phyloP scores from a whole-genome alignment of 2,888 invertebrate genomes.

The Morpho deidamia region DNA sequence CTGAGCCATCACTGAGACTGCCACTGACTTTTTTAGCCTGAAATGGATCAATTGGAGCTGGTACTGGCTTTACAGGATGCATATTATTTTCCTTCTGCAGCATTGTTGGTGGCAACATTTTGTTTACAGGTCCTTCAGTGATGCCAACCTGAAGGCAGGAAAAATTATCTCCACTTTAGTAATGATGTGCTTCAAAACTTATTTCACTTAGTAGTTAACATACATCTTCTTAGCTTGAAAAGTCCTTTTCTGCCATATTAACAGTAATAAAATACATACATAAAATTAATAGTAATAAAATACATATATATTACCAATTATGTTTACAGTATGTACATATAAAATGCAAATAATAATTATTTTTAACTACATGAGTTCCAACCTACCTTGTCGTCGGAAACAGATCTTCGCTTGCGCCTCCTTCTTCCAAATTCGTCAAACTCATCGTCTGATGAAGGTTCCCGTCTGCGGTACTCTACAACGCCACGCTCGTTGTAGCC shows the following conservation, averaged over 20 bases:
- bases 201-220: constrained; percentile 52
- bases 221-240: constrained; percentile 72
- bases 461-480: constrained; percentile 95
- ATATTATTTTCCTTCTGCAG: constrained; percentile 58
- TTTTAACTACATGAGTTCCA: constrained; percentile 7
- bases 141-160: constrained; percentile 79
- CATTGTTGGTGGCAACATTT: constrained; percentile 69
- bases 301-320: constrained; percentile 13
- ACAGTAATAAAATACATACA: constrained; percentile 27
- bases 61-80: constrained; percentile 51
- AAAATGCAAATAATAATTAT: constrained; percentile 1
- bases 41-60: constrained; percentile 39
- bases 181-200: constrained; percentile 71
- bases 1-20: constrained; percentile 65
- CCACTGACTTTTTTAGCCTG: constrained; percentile 45
- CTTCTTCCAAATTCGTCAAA: constrained; percentile 94
- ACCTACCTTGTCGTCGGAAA: constrained; percentile 43
- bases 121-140: constrained; percentile 74
- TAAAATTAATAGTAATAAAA: constrained; percentile 34
- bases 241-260: constrained; percentile 60
- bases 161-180: constrained; percentile 78
- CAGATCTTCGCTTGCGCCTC: constrained; percentile 75
- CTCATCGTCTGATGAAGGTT: constrained; percentile 94
- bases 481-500: constrained; percentile 97
- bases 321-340: constrained; percentile 8